Base-by-base conservation (phyloP, 2,888 invertebrate genomes). In the Callyntrura guangdongensis region DNA sequence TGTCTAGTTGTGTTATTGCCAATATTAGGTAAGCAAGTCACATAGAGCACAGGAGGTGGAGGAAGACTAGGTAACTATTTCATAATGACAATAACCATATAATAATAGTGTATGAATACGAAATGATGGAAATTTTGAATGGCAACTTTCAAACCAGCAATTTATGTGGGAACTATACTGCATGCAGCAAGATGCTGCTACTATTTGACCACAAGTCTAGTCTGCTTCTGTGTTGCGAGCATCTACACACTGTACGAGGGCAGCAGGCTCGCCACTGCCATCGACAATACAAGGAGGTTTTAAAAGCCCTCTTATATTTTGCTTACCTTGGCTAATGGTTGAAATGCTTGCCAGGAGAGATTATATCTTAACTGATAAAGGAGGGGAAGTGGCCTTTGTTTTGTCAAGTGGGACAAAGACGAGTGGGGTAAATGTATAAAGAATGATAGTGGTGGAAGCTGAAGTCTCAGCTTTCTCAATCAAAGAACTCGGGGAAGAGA, bases 341-440 rank as follows among this genome's bases (percentile, higher is more conserved):
- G 81, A 77, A 85, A 72, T 72, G 59, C 47, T 90, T 90, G 90
- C 90, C 90, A 90, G 64, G 53, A 86, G 85, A 90, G 90, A 90
- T 90, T 90, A 86, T 56, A 90, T 90, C 90, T 89, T 85, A 79
- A 81, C 90, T 67, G 90, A 90, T 90, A 90, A 90, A 86, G 86
- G 56, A 64, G 49, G 67, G 90, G 74, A 90, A 90, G 86, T 85
- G 81, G 90, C 86, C 83, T 90, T 90, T 90, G 85, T 90, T 85
- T 85, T 81, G 90, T 90, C 90, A 86, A 90, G 90, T 90, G 90
- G 90, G 69, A 90, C 85, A 86, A 90, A 90, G 86, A 72, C 82
- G 83, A 89, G 88, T 72, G 61, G 64, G 74, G 89, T 61, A 85
- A 89, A 85, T 85, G 89, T 84, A 84, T 77, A 84, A 84, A 79